Conservation (phyloP, 1,140 invertebrate species). For the Lethrus apterus region DNA sequence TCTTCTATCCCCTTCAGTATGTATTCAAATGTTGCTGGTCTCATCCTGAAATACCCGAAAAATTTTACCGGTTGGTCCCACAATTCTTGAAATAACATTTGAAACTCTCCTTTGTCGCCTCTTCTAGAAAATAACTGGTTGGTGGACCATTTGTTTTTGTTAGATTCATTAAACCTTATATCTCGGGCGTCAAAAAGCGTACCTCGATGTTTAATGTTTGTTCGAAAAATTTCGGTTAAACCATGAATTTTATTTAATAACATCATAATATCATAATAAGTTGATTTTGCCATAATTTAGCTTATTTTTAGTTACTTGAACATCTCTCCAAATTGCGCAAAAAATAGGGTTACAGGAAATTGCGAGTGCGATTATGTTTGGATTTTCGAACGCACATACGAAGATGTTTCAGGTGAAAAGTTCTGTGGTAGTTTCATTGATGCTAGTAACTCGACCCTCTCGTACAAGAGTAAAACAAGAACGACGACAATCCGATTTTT, state of each 20-base stretch:
- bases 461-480: constrained; percentile 56
- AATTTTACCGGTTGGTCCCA: too few relatives aligned
- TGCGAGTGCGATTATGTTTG: constrained; percentile 60
- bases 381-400: constrained; percentile 61
- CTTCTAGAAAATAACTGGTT: too few relatives aligned
- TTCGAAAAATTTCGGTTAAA: too few relatives aligned
- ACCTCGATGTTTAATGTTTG: too few relatives aligned
- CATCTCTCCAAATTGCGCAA: constrained; percentile 40
- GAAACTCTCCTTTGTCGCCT: too few relatives aligned
- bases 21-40: too few relatives aligned
- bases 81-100: too few relatives aligned
- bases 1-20: too few relatives aligned
- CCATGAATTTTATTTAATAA: constrained; percentile 10
- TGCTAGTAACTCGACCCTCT: constrained; percentile 32
- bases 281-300: background rate
- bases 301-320: constrained; percentile 35
- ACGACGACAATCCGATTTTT: constrained; percentile 53
- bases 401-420: constrained; percentile 53
- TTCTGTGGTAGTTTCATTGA: constrained; percentile 53
- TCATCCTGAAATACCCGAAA: too few relatives aligned
- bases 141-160: too few relatives aligned
- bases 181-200: too few relatives aligned
- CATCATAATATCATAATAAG: background rate
- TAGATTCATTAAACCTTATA: too few relatives aligned
- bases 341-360: constrained; percentile 28